These are phyloP conservation scores for Plecotus auritus DNA, from an alignment of 2,113 vertebrate species.

Conservation along the genomic window DNA sequence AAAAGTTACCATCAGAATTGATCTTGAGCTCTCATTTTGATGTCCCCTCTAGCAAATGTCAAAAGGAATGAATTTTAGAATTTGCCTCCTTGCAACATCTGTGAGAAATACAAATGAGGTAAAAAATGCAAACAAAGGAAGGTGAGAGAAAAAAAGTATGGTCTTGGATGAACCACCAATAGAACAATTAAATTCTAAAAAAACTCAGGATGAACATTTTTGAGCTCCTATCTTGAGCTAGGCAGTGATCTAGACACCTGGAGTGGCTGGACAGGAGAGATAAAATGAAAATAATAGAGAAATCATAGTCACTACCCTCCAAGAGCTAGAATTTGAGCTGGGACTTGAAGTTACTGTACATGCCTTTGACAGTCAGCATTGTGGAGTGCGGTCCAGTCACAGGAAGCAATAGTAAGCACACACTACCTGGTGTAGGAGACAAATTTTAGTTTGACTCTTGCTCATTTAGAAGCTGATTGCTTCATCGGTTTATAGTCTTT, in stretches of 20 bases:
- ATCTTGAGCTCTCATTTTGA: not conserved
- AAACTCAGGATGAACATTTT: not conserved
- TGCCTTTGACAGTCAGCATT: not conserved
- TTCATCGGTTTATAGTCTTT: not conserved
- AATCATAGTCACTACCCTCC: not conserved
- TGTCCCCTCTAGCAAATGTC: not conserved
- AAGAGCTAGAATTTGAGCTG: not conserved
- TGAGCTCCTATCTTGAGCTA: not conserved
- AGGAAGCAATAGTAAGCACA: not conserved
- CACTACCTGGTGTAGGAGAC: not conserved
- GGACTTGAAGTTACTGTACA: not conserved
- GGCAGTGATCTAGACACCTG: not conserved
- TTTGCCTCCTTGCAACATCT: not conserved
- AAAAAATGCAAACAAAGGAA: not conserved
- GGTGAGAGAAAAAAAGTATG: not conserved
- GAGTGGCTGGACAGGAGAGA: not conserved
- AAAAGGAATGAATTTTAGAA: not conserved
- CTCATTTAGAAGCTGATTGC: slow-evolving; percentile 14
- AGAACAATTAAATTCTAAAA: not conserved
- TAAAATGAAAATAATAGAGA: not conserved
- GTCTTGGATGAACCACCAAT: not conserved
- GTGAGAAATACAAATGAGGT: slow-evolving; percentile 34
- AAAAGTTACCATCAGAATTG: not conserved
- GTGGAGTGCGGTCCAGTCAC: not conserved
- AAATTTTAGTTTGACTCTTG: not conserved